A percentile compares a stretch with the other conserved stretches of the same genome.
Conservation (phyloP, 92 coral and sea anemone species). For the Anthopleura xanthogrammica region DNA sequence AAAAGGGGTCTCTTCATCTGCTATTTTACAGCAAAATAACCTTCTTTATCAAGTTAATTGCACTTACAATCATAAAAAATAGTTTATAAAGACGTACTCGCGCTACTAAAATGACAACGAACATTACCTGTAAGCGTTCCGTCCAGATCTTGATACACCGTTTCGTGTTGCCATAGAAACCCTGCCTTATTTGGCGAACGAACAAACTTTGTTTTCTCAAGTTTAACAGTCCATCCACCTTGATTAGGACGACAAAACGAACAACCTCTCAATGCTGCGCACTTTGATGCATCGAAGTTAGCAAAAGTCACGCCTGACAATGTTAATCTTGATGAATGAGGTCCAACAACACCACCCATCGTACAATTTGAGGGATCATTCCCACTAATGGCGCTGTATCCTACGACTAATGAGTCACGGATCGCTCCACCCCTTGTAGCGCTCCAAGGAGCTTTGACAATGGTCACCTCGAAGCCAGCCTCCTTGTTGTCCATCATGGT, state of each 20-base stretch:
- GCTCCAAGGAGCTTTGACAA: slow-evolving; percentile 75
- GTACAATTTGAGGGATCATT: slow-evolving; percentile 63
- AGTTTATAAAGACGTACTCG: too few species aligned
- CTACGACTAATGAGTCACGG: slow-evolving; percentile 76
- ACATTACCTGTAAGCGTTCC: slow-evolving; percentile 76
- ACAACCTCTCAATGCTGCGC: slow-evolving; percentile 77
- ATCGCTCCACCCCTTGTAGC: slow-evolving; percentile 52
- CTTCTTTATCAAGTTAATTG: too few species aligned
- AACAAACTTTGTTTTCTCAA: slow-evolving; percentile 53
- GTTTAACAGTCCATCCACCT: slow-evolving; percentile 78
- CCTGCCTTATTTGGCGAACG: slow-evolving; percentile 68
- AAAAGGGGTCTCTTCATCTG: background rate
- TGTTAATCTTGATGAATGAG: slow-evolving; percentile 65
- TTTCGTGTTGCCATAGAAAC: slow-evolving; percentile 87
- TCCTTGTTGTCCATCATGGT: slow-evolving; percentile 72
- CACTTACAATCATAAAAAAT: too few species aligned
- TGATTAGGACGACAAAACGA: slow-evolving; percentile 66
- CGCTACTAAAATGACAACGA: too few species aligned
- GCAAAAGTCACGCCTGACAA: slow-evolving; percentile 73
- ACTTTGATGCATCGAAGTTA: slow-evolving; percentile 61
- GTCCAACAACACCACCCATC: slow-evolving; percentile 69
- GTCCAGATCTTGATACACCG: slow-evolving; percentile 76
- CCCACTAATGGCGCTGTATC: slow-evolving; percentile 67
- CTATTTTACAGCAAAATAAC: background rate
- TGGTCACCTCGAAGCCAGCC: slow-evolving; percentile 81